Conservation (phyloP, 1,140 invertebrate genomes). For the Potamilus streckersoni region DNA sequence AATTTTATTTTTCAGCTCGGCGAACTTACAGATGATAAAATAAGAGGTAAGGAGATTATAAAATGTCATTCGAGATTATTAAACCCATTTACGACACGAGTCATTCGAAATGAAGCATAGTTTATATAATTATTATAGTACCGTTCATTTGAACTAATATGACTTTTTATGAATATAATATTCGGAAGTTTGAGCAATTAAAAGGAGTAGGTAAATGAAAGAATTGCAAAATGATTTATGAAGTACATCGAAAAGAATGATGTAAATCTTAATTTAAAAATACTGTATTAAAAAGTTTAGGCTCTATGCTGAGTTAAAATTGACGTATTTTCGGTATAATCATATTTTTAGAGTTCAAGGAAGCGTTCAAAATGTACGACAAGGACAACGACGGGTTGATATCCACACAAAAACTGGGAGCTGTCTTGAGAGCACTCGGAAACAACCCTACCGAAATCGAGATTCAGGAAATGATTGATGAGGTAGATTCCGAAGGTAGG, state of each 20-base stretch:
- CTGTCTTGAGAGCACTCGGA: constrained; percentile 98
- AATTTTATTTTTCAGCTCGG: constrained; percentile 30
- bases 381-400: constrained; percentile 97
- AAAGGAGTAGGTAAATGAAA: background rate
- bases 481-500: constrained; percentile 99
- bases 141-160: background rate
- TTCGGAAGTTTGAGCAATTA: background rate
- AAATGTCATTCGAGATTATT: background rate
- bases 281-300: background rate
- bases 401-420: constrained; percentile 99
- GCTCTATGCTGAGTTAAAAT: background rate
- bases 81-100: background rate
- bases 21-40: constrained; percentile 37
- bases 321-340: background rate
- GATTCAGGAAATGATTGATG: constrained; percentile 99
- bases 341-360: constrained; percentile 51
- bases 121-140: background rate
- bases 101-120: background rate
- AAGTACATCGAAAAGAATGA: background rate
- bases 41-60: constrained; percentile 31
- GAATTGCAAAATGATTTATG: background rate
- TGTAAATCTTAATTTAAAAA: background rate
- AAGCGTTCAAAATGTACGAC: constrained; percentile 63
- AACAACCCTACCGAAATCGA: constrained; percentile 99
- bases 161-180: background rate